phyloP scores from a whole-genome alignment of 2,113 vertebrate genomes.

The Condylura cristata region DNA sequence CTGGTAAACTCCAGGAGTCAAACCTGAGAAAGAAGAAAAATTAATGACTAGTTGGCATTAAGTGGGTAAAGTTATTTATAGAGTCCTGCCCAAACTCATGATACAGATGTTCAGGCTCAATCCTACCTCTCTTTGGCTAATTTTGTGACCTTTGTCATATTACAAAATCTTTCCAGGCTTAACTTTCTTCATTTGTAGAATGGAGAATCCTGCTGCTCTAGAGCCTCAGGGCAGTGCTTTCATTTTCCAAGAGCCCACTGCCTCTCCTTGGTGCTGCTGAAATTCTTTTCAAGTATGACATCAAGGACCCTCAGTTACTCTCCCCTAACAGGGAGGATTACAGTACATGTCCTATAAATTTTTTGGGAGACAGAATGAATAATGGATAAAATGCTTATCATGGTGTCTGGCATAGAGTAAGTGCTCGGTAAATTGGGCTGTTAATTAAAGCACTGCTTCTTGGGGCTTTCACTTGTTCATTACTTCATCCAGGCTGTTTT shows the following conservation, averaged over 20 bases:
- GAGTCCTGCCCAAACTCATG: not conserved
- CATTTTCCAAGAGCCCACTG: too few relatives aligned
- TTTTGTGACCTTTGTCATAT: slow-evolving; percentile 7
- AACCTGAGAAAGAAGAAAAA: slow-evolving; percentile 30
- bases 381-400: not conserved
- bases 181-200: slow-evolving; percentile 45
- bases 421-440: not conserved
- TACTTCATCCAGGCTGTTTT: slow-evolving; percentile 10
- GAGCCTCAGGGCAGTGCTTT: too few relatives aligned
- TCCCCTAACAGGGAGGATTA: not conserved
- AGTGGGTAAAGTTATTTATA: slow-evolving; percentile 7
- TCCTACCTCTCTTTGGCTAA: slow-evolving; percentile 1
- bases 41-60: slow-evolving; percentile 16
- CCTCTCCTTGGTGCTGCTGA: too few relatives aligned
- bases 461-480: slow-evolving; percentile 44
- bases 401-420: not conserved
- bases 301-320: too few relatives aligned
- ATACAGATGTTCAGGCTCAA: not conserved
- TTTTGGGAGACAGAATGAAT: slow-evolving; percentile 31
- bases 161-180: not conserved
- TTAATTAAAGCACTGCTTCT: not conserved
- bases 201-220: not conserved
- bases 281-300: too few relatives aligned
- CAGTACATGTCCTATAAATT: not conserved
- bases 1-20: slow-evolving; percentile 27